Evolutionary conservation across 2,113 vertebrate genomes (phyloP).

Genomic region (Anhinga anhinga): DNA sequence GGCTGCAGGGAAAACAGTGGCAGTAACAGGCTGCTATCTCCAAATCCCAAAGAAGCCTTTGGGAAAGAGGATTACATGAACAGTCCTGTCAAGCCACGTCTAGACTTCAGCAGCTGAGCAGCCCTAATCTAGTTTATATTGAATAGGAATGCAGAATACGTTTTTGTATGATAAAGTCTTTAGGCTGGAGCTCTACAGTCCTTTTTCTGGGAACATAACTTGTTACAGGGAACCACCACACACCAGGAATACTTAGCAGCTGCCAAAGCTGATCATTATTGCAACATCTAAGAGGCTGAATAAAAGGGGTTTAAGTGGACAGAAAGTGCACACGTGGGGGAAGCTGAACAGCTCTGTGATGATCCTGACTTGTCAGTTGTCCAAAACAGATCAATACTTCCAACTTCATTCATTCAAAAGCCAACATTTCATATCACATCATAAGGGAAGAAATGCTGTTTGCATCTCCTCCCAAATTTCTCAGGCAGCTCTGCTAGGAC

Average conservation of each 20-base stretch:
- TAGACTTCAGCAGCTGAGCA: background rate
- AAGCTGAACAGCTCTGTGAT: background rate
- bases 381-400: background rate
- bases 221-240: background rate
- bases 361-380: background rate
- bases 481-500: background rate
- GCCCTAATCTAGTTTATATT: background rate
- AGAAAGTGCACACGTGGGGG: fast-evolving
- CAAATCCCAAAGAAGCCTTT: background rate
- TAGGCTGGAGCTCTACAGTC: background rate
- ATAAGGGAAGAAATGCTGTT: background rate
- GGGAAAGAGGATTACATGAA: background rate
- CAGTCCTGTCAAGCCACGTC: background rate
- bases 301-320: background rate
- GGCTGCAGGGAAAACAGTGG: background rate
- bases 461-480: background rate
- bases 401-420: background rate
- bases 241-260: background rate
- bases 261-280: background rate
- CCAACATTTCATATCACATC: background rate
- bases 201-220: background rate
- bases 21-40: background rate
- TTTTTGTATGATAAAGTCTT: background rate
- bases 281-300: background rate
- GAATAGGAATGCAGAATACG: background rate